Evolutionary conservation across 1,140 invertebrate species (phyloP).

Genomic region (Drosophila simulans): DNA sequence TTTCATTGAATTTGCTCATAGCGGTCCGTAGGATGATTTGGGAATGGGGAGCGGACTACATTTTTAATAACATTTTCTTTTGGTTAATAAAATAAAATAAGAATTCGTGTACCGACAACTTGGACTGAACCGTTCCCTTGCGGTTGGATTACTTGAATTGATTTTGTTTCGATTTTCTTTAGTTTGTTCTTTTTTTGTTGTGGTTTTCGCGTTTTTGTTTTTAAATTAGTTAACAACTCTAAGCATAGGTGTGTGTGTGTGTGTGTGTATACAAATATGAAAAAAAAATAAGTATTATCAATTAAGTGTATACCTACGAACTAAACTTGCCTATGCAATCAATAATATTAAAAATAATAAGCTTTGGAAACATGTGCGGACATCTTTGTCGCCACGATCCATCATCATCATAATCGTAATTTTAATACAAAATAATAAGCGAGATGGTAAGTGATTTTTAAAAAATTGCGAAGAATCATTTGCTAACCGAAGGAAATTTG

Average conservation of each 20-base stretch:
- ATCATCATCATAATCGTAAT: slow-evolving; percentile 5
- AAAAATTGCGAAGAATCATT: slow-evolving; percentile 27
- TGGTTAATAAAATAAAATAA: slow-evolving; percentile 12
- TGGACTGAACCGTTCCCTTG: background rate
- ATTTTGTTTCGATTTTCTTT: slow-evolving; percentile 33
- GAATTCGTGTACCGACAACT: slow-evolving; percentile 11
- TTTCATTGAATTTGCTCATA: slow-evolving; percentile 5
- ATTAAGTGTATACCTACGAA: slow-evolving; percentile 28
- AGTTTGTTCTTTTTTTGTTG: slow-evolving; percentile 31
- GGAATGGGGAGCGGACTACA: background rate
- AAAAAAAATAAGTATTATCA: slow-evolving; percentile 41
- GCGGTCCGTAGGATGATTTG: background rate
- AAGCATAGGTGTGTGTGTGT: slow-evolving; percentile 44
- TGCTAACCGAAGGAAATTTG: slow-evolving; percentile 58
- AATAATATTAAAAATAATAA: slow-evolving; percentile 53
- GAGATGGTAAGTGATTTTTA: slow-evolving; percentile 17
- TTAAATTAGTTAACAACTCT: slow-evolving; percentile 78
- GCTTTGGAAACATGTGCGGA: slow-evolving; percentile 16
- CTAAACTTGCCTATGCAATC: slow-evolving; percentile 45
- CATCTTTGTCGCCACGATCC: slow-evolving; percentile 10
- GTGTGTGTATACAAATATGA: slow-evolving; percentile 40
- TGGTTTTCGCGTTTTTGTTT: slow-evolving; percentile 11
- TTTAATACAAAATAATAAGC: slow-evolving; percentile 31
- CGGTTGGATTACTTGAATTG: slow-evolving; percentile 19
- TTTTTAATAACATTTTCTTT: slow-evolving; percentile 11